phyloP scores from a whole-genome alignment of 92 coral and sea anemone species.

The Muricea muricata region DNA sequence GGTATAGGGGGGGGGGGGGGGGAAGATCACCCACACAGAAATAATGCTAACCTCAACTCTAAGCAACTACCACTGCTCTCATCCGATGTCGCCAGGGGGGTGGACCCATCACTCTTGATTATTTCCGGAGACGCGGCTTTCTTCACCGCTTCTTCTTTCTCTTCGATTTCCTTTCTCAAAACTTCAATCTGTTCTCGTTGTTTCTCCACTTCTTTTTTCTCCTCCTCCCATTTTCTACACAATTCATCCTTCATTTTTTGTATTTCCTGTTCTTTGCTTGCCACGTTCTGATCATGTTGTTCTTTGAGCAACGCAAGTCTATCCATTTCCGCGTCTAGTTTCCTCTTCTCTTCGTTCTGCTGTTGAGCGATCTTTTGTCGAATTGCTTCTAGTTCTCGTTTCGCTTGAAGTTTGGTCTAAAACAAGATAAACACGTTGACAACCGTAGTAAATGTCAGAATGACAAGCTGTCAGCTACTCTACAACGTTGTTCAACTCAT shows the following conservation, averaged over 20 bases:
- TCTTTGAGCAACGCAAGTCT: slow-evolving; percentile 88
- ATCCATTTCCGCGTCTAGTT: slow-evolving; percentile 92
- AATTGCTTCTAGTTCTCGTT: slow-evolving; percentile 51
- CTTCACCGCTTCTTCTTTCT: slow-evolving; percentile 64
- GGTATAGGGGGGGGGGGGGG: no score
- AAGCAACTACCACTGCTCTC: neutral
- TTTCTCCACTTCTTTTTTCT: slow-evolving; percentile 85
- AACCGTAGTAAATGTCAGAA: neutral
- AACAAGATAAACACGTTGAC: neutral
- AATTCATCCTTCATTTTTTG: slow-evolving; percentile 85
- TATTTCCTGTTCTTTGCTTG: slow-evolving; percentile 87
- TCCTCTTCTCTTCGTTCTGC: slow-evolving; percentile 87
- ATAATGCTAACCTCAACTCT: neutral
- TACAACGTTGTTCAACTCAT: no score
- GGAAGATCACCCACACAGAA: neutral
- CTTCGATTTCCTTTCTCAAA: slow-evolving; percentile 85
- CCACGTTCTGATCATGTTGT: slow-evolving; percentile 86
- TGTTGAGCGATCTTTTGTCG: slow-evolving; percentile 85
- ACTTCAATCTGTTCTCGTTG: slow-evolving; percentile 89
- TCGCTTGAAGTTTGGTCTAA: slow-evolving; percentile 22
- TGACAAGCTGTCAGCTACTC: neutral
- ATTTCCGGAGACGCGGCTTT: neutral
- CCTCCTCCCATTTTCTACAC: slow-evolving; percentile 86
- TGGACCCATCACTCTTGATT: neutral
- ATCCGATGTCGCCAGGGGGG: slow-evolving; percentile 10